Conservation (phyloP, 2,113 vertebrate species). For the Neogale vison region DNA sequence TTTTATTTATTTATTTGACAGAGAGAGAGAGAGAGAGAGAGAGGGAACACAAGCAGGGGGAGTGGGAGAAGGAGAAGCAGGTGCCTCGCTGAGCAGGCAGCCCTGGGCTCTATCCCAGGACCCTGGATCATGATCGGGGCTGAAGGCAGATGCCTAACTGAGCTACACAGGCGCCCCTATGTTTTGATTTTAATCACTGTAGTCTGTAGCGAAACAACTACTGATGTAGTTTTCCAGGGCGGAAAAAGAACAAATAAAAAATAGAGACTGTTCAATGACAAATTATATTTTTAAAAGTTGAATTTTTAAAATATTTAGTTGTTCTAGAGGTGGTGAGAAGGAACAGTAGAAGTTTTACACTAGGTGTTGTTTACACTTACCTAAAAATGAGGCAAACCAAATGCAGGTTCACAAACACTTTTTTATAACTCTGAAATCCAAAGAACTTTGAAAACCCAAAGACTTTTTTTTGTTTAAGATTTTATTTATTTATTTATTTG, state of each 20-base stretch:
- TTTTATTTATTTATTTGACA: too few species aligned
- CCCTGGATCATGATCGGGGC: too few species aligned
- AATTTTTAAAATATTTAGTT: neutral
- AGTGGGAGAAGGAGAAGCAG: too few species aligned
- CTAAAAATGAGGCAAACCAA: neutral
- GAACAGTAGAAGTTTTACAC: neutral
- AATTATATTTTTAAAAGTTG: neutral
- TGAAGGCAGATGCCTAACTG: too few species aligned
- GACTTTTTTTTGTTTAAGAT: too few species aligned
- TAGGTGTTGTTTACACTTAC: neutral
- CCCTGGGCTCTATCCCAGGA: too few species aligned
- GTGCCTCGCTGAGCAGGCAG: too few species aligned
- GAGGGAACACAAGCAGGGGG: too few species aligned
- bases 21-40: too few species aligned
- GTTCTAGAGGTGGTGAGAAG: neutral
- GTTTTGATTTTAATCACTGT: neutral
- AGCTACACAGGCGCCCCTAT: neutral
- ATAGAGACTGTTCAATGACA: neutral
- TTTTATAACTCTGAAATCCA: neutral
- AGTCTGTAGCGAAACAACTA: neutral
- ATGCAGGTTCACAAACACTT: neutral
- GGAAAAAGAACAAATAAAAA: neutral
- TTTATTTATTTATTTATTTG: too few species aligned
- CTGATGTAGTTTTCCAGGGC: neutral
- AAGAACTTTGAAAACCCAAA: neutral